Evolutionary conservation across 2,888 invertebrate genomes (phyloP).

Genomic region (Melanostoma mellinum): DNA sequence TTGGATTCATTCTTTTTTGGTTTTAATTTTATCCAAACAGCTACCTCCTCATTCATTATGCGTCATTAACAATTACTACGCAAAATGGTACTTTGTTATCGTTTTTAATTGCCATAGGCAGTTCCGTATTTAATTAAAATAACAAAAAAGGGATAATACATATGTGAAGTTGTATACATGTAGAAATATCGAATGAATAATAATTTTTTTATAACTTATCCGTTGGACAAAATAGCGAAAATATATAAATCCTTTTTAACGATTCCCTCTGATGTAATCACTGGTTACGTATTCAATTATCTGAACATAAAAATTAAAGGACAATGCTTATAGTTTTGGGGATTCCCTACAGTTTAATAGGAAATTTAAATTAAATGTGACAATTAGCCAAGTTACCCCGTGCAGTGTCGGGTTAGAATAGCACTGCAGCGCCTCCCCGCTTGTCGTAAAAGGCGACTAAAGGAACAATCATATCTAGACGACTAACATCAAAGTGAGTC

Average conservation of each 20-base stretch:
- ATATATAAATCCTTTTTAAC: constrained; percentile 56
- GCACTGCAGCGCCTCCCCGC: too few species aligned
- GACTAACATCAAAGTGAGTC: too few species aligned
- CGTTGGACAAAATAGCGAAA: constrained; percentile 16
- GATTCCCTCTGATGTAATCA: constrained; percentile 57
- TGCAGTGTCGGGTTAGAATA: too few species aligned
- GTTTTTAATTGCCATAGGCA: constrained; percentile 81
- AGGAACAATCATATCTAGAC: too few species aligned
- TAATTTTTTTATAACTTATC: constrained; percentile 8
- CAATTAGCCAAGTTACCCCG: constrained; percentile 39
- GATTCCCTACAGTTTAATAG: constrained; percentile 9
- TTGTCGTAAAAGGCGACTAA: too few species aligned
- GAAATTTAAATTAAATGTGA: constrained; percentile 48
- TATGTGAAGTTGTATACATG: not conserved
- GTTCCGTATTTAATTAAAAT: constrained; percentile 69
- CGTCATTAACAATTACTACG: constrained; percentile 72
- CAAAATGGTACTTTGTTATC: constrained; percentile 70
- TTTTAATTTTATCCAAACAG: not conserved
- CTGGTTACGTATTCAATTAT: constrained; percentile 64
- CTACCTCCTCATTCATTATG: constrained; percentile 65
- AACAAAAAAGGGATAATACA: constrained; percentile 47
- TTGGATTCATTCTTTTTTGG: not conserved
- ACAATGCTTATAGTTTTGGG: not conserved
- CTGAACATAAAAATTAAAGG: constrained; percentile 38
- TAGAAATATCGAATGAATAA: constrained; percentile 30